These are phyloP conservation scores for Drosophila triauraria DNA, from an alignment of 1,140 invertebrate genomes.

Conservation along the genomic window DNA sequence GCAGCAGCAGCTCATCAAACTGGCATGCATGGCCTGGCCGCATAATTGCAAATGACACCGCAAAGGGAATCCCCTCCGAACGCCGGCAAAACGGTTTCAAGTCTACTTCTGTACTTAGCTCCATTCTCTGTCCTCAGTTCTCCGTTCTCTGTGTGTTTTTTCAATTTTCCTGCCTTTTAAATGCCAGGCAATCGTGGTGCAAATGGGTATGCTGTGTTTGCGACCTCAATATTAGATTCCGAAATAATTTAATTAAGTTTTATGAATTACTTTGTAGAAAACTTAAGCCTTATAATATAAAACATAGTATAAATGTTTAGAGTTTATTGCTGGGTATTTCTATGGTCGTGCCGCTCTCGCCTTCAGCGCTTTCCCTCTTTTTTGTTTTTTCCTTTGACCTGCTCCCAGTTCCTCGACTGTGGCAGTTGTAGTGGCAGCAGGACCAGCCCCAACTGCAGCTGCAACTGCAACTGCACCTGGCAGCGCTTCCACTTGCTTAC, in stretches of 20 bases:
- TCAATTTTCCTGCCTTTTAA: conserved; percentile 31
- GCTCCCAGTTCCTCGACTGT: conserved; percentile 56
- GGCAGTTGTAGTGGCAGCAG: background rate
- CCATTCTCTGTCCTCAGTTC: conserved; percentile 1
- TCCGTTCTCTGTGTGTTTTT: conserved; percentile 4
- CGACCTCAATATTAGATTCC: too few relatives aligned
- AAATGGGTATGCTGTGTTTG: background rate
- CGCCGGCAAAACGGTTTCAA: conserved; percentile 64
- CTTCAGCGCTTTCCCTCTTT: background rate
- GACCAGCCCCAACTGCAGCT: conserved; percentile 11
- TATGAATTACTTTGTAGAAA: too few relatives aligned
- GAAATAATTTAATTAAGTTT: too few relatives aligned
- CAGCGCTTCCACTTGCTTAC: conserved; percentile 64
- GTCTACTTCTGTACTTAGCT: conserved; percentile 53
- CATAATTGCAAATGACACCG: conserved; percentile 70
- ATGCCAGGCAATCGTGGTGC: background rate
- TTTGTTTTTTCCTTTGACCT: conserved; percentile 70
- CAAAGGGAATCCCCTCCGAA: conserved; percentile 36
- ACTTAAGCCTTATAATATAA: too few relatives aligned
- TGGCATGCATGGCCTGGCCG: conserved; percentile 51
- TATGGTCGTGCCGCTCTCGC: background rate
- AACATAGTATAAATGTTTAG: background rate
- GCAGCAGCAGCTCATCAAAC: conserved; percentile 36
- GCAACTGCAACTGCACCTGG: conserved; percentile 46
- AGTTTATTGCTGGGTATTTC: background rate